These are phyloP conservation scores for Dromas ardeola DNA, from an alignment of 2,113 vertebrate species.

Conservation along the genomic window DNA sequence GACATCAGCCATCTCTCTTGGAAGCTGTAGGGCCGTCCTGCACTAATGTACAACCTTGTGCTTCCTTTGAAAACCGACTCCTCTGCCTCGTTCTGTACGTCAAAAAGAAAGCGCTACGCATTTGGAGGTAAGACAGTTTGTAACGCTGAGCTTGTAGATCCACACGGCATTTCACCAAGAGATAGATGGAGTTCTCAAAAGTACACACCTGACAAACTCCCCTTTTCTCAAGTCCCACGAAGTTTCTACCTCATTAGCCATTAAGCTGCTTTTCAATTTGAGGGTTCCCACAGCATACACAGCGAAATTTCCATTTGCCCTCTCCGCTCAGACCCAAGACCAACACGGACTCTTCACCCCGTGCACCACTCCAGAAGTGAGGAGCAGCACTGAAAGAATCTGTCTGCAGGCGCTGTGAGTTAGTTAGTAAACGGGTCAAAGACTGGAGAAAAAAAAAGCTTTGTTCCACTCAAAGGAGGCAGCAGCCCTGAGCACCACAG, in stretches of 20 bases:
- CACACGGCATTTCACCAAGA: background rate
- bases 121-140: background rate
- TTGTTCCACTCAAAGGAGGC: background rate
- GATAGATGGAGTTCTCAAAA: background rate
- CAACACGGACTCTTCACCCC: accelerated
- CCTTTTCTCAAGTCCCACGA: background rate
- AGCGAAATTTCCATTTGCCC: background rate
- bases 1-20: background rate
- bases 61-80: background rate
- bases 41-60: background rate
- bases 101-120: background rate
- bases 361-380: background rate
- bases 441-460: background rate
- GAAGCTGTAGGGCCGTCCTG: background rate
- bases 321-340: background rate
- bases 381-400: background rate
- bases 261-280: background rate
- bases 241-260: background rate
- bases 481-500: background rate
- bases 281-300: background rate
- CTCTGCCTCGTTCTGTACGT: background rate
- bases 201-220: background rate
- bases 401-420: background rate
- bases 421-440: accelerated
- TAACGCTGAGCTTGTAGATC: background rate